These are phyloP conservation scores for Paralichthys olivaceus DNA, from an alignment of 2,113 vertebrate species.

Conservation along the genomic window DNA sequence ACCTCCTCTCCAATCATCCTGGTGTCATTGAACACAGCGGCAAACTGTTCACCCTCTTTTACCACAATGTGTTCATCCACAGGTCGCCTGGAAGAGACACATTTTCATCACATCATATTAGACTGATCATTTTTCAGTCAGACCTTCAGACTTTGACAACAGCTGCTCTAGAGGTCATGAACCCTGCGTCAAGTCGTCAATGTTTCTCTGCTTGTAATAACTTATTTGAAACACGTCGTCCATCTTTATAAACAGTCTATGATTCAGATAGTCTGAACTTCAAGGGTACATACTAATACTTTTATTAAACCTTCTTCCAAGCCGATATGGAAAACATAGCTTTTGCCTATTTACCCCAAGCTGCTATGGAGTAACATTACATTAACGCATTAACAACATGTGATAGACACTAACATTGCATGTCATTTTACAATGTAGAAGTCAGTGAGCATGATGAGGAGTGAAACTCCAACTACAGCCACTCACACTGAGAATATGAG, in stretches of 20 bases:
- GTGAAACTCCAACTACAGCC: background rate
- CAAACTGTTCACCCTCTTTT: conserved; percentile 85
- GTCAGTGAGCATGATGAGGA: background rate
- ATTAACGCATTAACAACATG: too few species aligned
- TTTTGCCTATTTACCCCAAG: too few species aligned
- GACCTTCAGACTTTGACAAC: background rate
- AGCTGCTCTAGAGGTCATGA: too few species aligned
- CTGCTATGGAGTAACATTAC: too few species aligned
- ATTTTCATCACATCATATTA: background rate
- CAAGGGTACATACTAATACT: background rate
- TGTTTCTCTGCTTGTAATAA: too few species aligned
- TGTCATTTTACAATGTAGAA: background rate
- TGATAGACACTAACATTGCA: too few species aligned
- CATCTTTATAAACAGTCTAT: too few species aligned
- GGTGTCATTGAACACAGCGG: conserved; percentile 85
- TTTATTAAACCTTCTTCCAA: too few species aligned
- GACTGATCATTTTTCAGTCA: background rate
- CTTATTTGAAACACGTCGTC: too few species aligned
- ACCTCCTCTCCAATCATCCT: conserved; percentile 89
- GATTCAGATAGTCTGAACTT: too few species aligned
- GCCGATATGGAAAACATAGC: too few species aligned
- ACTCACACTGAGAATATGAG: conserved; percentile 90
- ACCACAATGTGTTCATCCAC: conserved; percentile 86
- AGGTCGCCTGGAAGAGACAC: conserved; percentile 43
- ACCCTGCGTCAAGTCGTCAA: too few species aligned